Evolutionary conservation across 2,888 invertebrate species (phyloP).

Genomic region (Sinopyrophorus schimmeli): DNA sequence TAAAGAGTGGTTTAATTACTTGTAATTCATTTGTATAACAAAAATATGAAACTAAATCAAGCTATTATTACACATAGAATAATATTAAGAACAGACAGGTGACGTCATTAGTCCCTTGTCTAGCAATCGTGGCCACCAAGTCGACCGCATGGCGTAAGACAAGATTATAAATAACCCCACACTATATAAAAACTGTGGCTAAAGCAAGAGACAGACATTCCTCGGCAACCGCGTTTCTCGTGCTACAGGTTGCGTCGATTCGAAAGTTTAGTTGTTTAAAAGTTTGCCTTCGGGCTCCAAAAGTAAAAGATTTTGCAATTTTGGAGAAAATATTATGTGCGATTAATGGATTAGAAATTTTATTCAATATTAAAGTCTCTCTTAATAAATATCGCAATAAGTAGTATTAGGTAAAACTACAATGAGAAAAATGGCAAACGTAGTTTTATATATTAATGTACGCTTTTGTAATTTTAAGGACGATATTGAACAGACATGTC

Average conservation of each 20-base stretch:
- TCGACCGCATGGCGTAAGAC: conserved; percentile 35
- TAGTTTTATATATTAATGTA: too few species aligned
- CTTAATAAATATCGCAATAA: too few species aligned
- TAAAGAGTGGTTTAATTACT: too few species aligned
- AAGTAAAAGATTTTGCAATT: conserved; percentile 32
- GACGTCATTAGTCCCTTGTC: conserved; percentile 35
- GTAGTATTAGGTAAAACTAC: too few species aligned
- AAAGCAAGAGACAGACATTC: conserved; percentile 26
- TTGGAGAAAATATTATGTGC: conserved; percentile 33
- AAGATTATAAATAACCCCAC: conserved; percentile 39
- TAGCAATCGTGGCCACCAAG: conserved; percentile 36
- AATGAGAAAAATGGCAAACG: too few species aligned
- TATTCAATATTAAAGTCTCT: too few species aligned
- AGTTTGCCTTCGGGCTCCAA: conserved; percentile 26
- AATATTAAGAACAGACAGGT: conserved; percentile 22
- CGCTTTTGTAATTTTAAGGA: too few species aligned
- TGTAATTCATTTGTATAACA: too few species aligned
- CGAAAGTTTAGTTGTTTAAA: conserved; percentile 30
- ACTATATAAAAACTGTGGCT: conserved; percentile 26
- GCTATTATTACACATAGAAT: too few species aligned
- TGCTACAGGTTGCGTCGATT: conserved; percentile 37
- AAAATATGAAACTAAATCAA: too few species aligned
- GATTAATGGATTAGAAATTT: conserved; percentile 33
- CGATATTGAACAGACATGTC: too few species aligned
- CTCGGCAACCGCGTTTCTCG: conserved; percentile 27